These are phyloP conservation scores for Dicyrtomina minuta DNA, from an alignment of 2,888 invertebrate species.

Conservation along the genomic window DNA sequence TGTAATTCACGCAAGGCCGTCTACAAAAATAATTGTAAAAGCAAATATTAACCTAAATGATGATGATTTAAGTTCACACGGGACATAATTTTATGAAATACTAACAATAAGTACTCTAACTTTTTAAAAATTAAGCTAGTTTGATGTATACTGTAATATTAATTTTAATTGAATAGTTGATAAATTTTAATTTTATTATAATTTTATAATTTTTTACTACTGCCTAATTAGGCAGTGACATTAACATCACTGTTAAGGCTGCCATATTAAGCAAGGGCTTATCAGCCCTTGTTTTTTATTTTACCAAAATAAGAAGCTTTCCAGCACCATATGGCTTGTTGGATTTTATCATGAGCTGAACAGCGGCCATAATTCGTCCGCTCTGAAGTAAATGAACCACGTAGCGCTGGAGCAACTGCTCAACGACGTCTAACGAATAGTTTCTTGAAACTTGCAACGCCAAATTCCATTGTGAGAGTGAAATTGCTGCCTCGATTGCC, in stretches of 20 bases:
- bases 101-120: no score
- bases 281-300: no score
- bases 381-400: conserved; percentile 68
- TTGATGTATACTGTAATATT: no score
- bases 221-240: no score
- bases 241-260: conserved; percentile 1
- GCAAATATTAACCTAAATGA: no score
- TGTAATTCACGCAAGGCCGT: conserved; percentile 71
- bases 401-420: conserved; percentile 8
- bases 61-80: no score
- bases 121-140: no score
- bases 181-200: neutral
- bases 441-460: conserved; percentile 79
- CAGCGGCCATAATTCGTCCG: conserved; percentile 73
- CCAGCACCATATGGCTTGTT: conserved; percentile 81
- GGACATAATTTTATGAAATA: no score
- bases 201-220: neutral
- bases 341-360: conserved; percentile 79
- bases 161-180: no score
- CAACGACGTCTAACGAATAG: conserved; percentile 57
- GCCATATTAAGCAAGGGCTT: no score
- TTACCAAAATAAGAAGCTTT: conserved; percentile 65
- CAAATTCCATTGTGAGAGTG: conserved; percentile 82
- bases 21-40: conserved; percentile 57
- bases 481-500: conserved; percentile 80